Evolutionary conservation across 2,888 invertebrate genomes (phyloP), one percentile per base, ranked within the genome.

Genomic region (Luffia ferchaultella): DNA sequence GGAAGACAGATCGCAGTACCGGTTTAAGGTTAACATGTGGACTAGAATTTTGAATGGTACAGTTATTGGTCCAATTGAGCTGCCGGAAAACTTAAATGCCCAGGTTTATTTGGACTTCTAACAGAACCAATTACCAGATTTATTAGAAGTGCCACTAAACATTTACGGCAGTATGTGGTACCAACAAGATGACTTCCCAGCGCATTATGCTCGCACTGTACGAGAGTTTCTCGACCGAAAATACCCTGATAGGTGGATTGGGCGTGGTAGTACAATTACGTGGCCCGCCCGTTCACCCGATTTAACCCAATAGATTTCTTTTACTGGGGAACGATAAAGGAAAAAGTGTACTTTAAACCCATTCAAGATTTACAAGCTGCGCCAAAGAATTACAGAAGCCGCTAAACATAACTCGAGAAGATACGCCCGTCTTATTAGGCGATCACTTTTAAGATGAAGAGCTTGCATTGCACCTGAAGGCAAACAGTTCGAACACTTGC

Each of bases 381-480:
- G 18, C 30, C 30, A 30, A 30, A 30, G 5, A 30, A 30, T 30
- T 30, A 12, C 30, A 30, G 30, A 30, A 30, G 5, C 45, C 45
- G 45, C 18, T 45, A 18, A 45, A 45, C 12, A 17, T 18, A 45
- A 17, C 30, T 30, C 30, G 30, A 18, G 45, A 45, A 17, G 43
- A 43, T 43, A 43, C 43, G 43, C 43, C 16, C 18, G 45, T 15
- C 18, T 45, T 17, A 45, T 45, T 17, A 18, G 7, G 18, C 18
- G 45, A 45, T 45, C 45, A 17, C 18, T 45, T 45, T 45, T 45
- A 45, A 18, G 45, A 45, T 17, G 45, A 17, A 17, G 45, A 17
- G 45, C 45, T 18, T 45, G 18, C 16, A 45, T 45, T 45, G 18
- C 7, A 45, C 17, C 45, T 45, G 43, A 43, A 43, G 43, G 43